Evolutionary conservation across 92 coral and sea anemone genomes (phyloP).

Genomic region (Galaxea fascicularis): DNA sequence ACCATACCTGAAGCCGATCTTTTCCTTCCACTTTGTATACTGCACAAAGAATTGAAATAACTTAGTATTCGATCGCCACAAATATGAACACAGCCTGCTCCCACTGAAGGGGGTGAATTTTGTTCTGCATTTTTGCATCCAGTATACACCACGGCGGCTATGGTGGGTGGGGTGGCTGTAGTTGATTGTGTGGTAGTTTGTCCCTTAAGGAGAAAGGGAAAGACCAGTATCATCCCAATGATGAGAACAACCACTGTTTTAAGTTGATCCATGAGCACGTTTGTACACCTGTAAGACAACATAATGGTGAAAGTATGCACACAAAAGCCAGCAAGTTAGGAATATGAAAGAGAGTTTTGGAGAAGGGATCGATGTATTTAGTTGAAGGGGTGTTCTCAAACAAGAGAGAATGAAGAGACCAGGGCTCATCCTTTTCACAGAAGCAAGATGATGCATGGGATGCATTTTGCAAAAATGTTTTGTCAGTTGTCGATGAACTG

Average conservation of each 20-base stretch:
- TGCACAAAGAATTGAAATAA: background rate
- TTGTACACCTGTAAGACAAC: background rate
- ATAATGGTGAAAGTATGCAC: background rate
- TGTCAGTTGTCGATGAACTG: too few species aligned
- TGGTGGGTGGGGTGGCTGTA: background rate
- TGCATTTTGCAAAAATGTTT: too few species aligned
- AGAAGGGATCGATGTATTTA: too few species aligned
- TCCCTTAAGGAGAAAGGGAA: constrained; percentile 6
- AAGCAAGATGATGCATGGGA: too few species aligned
- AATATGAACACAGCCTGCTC: background rate
- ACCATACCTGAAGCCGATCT: background rate
- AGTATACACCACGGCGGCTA: background rate
- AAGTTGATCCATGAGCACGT: constrained; percentile 20
- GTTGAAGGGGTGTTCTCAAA: too few species aligned
- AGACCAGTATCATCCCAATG: background rate
- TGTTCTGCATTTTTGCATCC: background rate
- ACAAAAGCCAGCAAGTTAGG: background rate
- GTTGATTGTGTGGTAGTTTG: background rate
- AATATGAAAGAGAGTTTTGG: background rate
- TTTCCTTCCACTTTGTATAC: background rate
- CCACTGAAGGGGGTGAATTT: background rate
- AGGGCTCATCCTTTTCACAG: too few species aligned
- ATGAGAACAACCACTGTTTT: background rate
- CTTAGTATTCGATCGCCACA: background rate
- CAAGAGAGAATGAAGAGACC: too few species aligned